A percentile compares a stretch with the other conserved stretches of the same genome.
phyloP scores from a whole-genome alignment of 2,113 vertebrate genomes.

The Pithys albifrons region DNA sequence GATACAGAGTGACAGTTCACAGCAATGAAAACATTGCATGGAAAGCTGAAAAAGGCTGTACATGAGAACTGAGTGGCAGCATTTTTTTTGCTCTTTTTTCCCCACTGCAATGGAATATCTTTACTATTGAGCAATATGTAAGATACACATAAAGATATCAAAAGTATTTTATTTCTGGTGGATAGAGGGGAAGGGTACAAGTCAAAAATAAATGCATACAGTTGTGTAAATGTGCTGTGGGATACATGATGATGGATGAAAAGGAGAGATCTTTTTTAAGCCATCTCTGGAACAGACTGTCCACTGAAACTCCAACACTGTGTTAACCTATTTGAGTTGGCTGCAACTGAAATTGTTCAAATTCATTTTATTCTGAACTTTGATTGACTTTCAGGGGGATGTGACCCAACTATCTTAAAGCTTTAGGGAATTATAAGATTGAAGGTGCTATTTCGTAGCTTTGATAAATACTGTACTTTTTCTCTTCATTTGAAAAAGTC shows the following conservation, averaged over 20 bases:
- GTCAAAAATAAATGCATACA: accelerated
- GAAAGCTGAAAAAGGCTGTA: not conserved
- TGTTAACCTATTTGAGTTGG: not conserved
- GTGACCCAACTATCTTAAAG: not conserved
- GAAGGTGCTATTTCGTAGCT: not conserved
- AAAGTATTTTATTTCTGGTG: not conserved
- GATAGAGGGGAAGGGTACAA: not conserved
- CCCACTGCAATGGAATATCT: not conserved
- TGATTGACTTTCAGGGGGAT: not conserved
- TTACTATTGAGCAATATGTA: not conserved
- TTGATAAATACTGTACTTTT: not conserved
- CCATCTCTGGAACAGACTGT: not conserved
- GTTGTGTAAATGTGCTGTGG: not conserved
- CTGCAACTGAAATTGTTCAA: not conserved
- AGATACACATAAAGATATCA: not conserved
- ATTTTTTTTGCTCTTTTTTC: accelerated
- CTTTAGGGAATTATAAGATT: not conserved
- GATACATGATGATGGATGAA: not conserved
- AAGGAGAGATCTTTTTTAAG: not conserved
- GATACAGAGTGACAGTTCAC: not conserved
- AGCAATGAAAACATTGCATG: not conserved
- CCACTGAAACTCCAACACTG: not conserved
- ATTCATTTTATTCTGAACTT: not conserved
- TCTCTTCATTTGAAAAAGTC: not conserved
- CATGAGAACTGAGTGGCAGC: not conserved